Percentiles rank a stretch among this genome's conserved stretches.
Conservation (phyloP, 2,888 invertebrate species). For the Molanna angustata region DNA sequence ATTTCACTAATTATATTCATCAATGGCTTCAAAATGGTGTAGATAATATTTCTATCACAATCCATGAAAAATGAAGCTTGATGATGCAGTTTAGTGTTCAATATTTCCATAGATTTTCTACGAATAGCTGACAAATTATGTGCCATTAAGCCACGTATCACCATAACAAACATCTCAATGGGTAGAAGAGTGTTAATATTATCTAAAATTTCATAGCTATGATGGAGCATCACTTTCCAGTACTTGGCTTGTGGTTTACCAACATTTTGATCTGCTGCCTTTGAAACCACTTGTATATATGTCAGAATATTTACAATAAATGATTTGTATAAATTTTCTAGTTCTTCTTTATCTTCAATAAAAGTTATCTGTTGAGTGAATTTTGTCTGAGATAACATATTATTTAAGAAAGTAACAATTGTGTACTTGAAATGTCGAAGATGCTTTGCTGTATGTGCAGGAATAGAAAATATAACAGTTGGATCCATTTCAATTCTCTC, state of each 20-base stretch:
- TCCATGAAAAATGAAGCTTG: constrained; percentile 60
- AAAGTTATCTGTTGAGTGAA: constrained; percentile 66
- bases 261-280: constrained; percentile 59
- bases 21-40: constrained; percentile 60
- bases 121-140: constrained; percentile 70
- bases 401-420: constrained; percentile 69
- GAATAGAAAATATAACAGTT: constrained; percentile 60
- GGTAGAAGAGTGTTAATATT: constrained; percentile 78
- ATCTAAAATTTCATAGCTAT: constrained; percentile 76
- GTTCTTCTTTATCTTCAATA: constrained; percentile 46
- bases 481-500: constrained; percentile 43
- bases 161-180: constrained; percentile 74
- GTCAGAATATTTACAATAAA: constrained; percentile 67
- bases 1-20: constrained; percentile 58
- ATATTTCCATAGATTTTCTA: constrained; percentile 78
- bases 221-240: constrained; percentile 79
- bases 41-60: constrained; percentile 52
- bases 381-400: constrained; percentile 63
- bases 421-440: constrained; percentile 83
- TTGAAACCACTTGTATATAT: constrained; percentile 64
- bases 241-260: constrained; percentile 64
- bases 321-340: constrained; percentile 65
- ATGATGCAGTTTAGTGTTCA: constrained; percentile 76
- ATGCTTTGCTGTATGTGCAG: constrained; percentile 67
- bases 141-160: constrained; percentile 69